A percentile compares a stretch with the other conserved stretches of the same genome.
Evolutionary conservation across 2,113 vertebrate genomes (phyloP).

Genomic region (Callocephalon fimbriatum): DNA sequence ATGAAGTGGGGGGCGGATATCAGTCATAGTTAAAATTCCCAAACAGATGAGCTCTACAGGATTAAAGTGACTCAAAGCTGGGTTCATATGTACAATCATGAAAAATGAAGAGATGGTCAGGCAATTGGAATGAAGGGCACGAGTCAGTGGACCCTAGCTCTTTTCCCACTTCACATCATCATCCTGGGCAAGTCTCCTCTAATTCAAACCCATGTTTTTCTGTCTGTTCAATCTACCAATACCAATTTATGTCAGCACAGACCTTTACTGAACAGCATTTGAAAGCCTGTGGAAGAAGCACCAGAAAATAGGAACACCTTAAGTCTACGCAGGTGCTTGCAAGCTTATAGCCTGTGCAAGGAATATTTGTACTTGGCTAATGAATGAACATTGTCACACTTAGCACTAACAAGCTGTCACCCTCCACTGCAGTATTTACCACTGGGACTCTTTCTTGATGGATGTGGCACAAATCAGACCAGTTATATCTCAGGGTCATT

Average conservation of each 20-base stretch:
- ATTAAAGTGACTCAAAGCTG: neutral
- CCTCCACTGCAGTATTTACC: neutral
- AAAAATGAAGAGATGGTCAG: neutral
- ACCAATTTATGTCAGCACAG: neutral
- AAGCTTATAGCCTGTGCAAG: neutral
- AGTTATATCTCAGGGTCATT: neutral
- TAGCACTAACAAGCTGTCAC: neutral
- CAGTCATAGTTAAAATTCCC: slow-evolving; percentile 49
- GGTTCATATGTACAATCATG: neutral
- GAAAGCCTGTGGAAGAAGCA: neutral
- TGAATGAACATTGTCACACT: neutral
- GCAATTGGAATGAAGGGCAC: neutral
- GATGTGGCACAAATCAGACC: neutral
- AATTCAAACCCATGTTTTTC: neutral
- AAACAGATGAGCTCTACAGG: slow-evolving; percentile 7
- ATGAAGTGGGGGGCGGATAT: neutral
- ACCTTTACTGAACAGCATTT: neutral
- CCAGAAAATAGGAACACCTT: neutral
- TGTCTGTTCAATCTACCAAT: neutral
- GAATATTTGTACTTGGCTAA: neutral
- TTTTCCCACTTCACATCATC: neutral
- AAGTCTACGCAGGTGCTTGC: neutral
- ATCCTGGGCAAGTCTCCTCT: neutral
- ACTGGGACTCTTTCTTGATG: neutral
- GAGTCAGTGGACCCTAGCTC: neutral